Evolutionary conservation across 2,113 vertebrate genomes (phyloP).

Genomic region (Muntiacus reevesi): DNA sequence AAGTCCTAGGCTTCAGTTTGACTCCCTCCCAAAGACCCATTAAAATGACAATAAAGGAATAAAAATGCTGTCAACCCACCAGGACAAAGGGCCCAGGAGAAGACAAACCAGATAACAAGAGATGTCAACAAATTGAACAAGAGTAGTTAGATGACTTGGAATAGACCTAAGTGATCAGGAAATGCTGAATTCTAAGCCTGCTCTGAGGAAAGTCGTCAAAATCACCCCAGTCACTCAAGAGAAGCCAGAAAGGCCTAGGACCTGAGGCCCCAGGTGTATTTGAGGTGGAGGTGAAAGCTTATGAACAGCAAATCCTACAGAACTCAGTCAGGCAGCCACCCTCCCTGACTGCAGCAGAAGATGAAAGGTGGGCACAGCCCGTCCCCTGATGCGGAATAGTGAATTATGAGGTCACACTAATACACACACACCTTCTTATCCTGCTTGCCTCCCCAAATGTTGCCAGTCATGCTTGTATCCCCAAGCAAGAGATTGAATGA

Average conservation of each 20-base stretch:
- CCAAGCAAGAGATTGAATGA: neutral
- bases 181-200: neutral
- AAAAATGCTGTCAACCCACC: neutral
- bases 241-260: neutral
- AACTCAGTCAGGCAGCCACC: neutral
- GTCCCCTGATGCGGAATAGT: neutral
- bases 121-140: neutral
- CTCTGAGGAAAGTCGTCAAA: neutral
- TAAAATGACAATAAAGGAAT: slow-evolving; percentile 15
- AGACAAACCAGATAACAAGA: slow-evolving; percentile 9
- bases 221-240: neutral
- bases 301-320: neutral
- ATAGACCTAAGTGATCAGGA: neutral
- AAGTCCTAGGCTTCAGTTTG: neutral
- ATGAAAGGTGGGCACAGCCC: neutral
- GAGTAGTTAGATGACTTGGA: neutral
- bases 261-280: neutral
- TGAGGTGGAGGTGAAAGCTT: neutral
- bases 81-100: neutral
- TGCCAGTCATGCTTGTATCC: neutral
- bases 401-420: neutral
- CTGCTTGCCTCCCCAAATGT: neutral
- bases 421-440: neutral
- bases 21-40: neutral
- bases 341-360: neutral